Evolutionary conservation across 1,140 invertebrate genomes (phyloP).

Genomic region (Drosophila insularis): DNA sequence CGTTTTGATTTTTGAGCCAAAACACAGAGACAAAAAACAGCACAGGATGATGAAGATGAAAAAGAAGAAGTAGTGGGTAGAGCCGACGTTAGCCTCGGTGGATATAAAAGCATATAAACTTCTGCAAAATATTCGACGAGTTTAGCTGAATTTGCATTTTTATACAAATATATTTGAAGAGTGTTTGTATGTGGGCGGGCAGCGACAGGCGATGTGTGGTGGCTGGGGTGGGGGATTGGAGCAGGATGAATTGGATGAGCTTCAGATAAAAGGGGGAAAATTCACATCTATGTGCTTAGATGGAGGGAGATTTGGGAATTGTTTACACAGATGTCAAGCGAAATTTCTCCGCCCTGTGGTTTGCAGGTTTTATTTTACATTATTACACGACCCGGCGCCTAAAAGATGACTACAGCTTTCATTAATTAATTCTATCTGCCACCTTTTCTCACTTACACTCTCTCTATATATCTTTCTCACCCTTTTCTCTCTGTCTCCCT

Average conservation of each 20-base stretch:
- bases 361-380: constrained; percentile 54
- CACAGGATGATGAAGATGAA: constrained; percentile 27
- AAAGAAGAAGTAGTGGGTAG: constrained; percentile 20
- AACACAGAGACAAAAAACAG: constrained; percentile 34
- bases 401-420: constrained; percentile 39
- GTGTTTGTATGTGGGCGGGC: constrained; percentile 52
- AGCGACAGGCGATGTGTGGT: constrained; percentile 2
- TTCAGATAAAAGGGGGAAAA: constrained; percentile 19
- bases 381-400: constrained; percentile 35
- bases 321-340: constrained; percentile 67
- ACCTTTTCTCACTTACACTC: constrained; percentile 7
- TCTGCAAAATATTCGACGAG: constrained; percentile 73
- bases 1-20: constrained; percentile 74
- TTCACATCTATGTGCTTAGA: neutral
- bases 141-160: constrained; percentile 81
- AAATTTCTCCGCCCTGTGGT: constrained; percentile 52
- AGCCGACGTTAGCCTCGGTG: constrained; percentile 8
- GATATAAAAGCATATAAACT: constrained; percentile 65
- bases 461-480: neutral
- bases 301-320: constrained; percentile 3
- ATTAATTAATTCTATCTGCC: constrained; percentile 30
- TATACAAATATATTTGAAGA: constrained; percentile 79
- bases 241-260: constrained; percentile 49
- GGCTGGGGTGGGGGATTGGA: neutral
- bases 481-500: constrained; percentile 23